Percentiles rank a stretch among this genome's conserved stretches.
Conservation (phyloP, 2,113 vertebrate genomes). For the Channa maculata region DNA sequence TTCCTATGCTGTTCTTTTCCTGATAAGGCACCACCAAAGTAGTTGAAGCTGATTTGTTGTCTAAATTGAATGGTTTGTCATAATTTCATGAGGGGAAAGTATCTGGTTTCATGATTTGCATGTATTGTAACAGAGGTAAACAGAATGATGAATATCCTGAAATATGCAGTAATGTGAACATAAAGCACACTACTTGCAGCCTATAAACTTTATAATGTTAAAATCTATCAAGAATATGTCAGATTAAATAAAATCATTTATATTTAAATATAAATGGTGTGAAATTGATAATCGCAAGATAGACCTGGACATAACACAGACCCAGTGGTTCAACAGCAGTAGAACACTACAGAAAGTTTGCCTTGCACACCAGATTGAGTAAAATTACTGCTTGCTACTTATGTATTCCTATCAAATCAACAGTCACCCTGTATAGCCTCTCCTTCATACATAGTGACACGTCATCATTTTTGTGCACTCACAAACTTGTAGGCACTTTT, state of each 20-base stretch:
- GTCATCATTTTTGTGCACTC: conserved; percentile 48
- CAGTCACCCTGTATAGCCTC: conserved; percentile 30
- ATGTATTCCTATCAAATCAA: conserved; percentile 29
- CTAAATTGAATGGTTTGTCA: conserved; percentile 77
- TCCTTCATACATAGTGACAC: conserved; percentile 52
- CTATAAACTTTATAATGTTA: conserved; percentile 30
- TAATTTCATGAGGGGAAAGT: conserved; percentile 65
- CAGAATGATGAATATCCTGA: conserved; percentile 60
- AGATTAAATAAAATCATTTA: conserved; percentile 15
- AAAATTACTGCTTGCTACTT: conserved; percentile 14
- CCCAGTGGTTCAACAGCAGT: no score
- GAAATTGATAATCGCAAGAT: no score
- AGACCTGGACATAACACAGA: no score
- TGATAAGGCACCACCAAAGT: conserved; percentile 43
- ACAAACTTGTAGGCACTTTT: conserved; percentile 46
- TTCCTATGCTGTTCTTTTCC: conserved; percentile 50
- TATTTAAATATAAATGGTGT: neutral
- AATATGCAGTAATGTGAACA: conserved; percentile 23
- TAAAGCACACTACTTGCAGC: neutral
- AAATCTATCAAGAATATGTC: conserved; percentile 32
- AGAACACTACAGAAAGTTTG: conserved; percentile 7
- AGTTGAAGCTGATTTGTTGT: conserved; percentile 72
- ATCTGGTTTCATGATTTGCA: conserved; percentile 71
- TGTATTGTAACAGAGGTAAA: conserved; percentile 68
- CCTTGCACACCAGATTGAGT: neutral